These are phyloP conservation scores for Dicycla oo DNA, from an alignment of 2,888 invertebrate genomes.

Conservation along the genomic window DNA sequence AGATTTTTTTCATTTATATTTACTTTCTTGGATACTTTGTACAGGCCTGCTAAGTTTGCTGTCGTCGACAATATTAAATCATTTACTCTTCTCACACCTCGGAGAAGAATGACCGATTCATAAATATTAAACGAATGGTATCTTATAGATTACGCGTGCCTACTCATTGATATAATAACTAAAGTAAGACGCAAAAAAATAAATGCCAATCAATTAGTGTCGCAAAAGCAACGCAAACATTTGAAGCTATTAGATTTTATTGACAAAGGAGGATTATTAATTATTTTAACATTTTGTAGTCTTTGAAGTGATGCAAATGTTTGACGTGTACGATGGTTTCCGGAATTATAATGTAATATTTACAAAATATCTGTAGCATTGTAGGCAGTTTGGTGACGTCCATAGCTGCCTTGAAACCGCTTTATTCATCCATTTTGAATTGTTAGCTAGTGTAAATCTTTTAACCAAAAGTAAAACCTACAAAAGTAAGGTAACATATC, in stretches of 20 bases:
- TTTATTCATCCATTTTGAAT: conserved; percentile 37
- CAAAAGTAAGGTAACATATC: neutral
- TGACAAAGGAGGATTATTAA: conserved; percentile 15
- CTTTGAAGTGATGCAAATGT: conserved; percentile 54
- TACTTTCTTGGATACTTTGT: conserved; percentile 10
- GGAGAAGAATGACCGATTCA: conserved; percentile 2
- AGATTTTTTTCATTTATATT: conserved; percentile 23
- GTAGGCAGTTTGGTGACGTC: conserved; percentile 50
- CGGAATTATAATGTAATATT: conserved; percentile 43
- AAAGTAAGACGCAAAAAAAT: neutral
- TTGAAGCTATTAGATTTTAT: conserved; percentile 43
- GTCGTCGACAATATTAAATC: neutral
- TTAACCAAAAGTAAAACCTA: neutral
- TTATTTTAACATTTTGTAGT: conserved; percentile 28
- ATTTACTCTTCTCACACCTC: neutral
- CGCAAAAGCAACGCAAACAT: conserved; percentile 6
- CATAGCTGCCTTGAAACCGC: conserved; percentile 45
- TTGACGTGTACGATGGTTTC: conserved; percentile 22
- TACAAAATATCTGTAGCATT: conserved; percentile 38
- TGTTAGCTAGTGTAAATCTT: conserved; percentile 8
- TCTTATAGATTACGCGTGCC: neutral
- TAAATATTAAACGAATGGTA: conserved; percentile 13
- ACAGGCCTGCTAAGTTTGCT: neutral
- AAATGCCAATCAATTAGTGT: conserved; percentile 16
- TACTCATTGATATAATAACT: conserved; percentile 8